A percentile compares a stretch with the other conserved stretches of the same genome.
Conservation (phyloP, 1,140 invertebrate species). For the Calliopsis andreniformis region DNA sequence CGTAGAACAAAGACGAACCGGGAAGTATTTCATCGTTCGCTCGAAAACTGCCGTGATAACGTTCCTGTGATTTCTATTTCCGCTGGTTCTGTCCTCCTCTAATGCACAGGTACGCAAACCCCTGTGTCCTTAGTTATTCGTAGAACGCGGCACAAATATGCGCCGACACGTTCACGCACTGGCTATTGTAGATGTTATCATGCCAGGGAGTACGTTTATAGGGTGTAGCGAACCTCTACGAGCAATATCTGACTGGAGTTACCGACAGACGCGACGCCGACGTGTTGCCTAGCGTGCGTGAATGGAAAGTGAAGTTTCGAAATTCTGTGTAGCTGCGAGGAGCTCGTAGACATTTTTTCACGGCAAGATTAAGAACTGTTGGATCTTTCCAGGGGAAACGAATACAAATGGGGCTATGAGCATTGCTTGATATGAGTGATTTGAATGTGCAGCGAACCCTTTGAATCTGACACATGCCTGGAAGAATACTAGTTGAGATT, state of each 20-base stretch:
- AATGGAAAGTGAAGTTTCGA: slow-evolving; percentile 25
- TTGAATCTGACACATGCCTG: no score
- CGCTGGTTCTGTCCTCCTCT: neutral
- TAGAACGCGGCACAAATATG: slow-evolving; percentile 7
- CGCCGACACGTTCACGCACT: slow-evolving; percentile 6
- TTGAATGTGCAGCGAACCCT: no score
- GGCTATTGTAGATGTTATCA: slow-evolving; percentile 16
- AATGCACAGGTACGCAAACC: neutral
- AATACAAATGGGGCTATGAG: no score
- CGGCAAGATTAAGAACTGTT: neutral
- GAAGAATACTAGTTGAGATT: slow-evolving; percentile 16
- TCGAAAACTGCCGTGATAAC: slow-evolving; percentile 30
- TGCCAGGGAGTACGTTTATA: neutral
- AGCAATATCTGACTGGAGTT: slow-evolving; percentile 14
- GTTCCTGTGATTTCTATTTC: slow-evolving; percentile 38
- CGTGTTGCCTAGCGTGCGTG: no score
- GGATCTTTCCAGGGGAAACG: neutral
- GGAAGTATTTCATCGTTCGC: slow-evolving; percentile 50
- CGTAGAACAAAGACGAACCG: slow-evolving; percentile 30
- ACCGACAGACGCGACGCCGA: neutral
- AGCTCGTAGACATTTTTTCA: slow-evolving; percentile 20
- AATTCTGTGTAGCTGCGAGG: slow-evolving; percentile 30
- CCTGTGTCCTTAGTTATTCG: slow-evolving; percentile 27
- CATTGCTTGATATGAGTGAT: no score
- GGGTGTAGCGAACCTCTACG: neutral